phyloP scores from a whole-genome alignment of 2,113 vertebrate genomes.

The Formicarius rufipectus region DNA sequence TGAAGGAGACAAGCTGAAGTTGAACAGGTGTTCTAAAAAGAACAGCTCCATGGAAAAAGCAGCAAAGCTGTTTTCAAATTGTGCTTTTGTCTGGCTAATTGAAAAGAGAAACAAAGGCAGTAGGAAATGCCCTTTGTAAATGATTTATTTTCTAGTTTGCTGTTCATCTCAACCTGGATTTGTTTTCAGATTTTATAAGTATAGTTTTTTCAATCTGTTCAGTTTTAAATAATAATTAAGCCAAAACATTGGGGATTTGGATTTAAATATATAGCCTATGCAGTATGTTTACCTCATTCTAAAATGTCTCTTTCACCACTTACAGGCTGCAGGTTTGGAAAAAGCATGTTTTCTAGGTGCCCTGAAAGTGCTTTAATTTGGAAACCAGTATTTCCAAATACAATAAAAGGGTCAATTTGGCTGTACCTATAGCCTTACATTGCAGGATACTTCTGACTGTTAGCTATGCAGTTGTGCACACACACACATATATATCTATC shows the following conservation, averaged over 20 bases:
- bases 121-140: background rate
- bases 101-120: background rate
- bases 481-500: background rate
- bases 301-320: background rate
- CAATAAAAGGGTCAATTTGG: background rate
- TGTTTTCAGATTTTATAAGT: background rate
- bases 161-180: background rate
- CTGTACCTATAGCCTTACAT: background rate
- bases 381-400: background rate
- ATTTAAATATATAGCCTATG: slow-evolving; percentile 8
- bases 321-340: background rate
- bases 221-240: background rate
- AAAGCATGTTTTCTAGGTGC: background rate
- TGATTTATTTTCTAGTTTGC: background rate
- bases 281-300: slow-evolving; percentile 27
- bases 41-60: background rate
- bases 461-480: background rate
- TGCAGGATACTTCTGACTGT: background rate
- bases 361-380: slow-evolving; percentile 15
- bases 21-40: background rate
- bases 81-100: background rate
- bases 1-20: background rate
- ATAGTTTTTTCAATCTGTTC: background rate
- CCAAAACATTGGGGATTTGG: background rate
- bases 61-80: background rate